Conservation (phyloP, 2,888 invertebrate genomes). For the Drosophila histrio region DNA sequence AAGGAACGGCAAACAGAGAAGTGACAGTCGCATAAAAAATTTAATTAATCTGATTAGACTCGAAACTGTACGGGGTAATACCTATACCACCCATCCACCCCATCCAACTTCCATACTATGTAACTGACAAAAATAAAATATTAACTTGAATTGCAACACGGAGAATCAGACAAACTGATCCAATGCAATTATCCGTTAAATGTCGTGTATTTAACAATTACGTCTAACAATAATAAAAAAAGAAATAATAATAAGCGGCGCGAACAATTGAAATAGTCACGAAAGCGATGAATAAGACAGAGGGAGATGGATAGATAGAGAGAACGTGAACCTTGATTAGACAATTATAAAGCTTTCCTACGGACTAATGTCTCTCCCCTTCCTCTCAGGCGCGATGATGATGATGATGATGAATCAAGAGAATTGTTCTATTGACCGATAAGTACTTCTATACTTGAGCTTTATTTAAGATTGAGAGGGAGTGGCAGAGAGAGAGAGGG, state of each 20-base stretch:
- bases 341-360: slow-evolving; percentile 19
- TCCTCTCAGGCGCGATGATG: not conserved
- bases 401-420: slow-evolving; percentile 3
- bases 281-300: slow-evolving; percentile 21
- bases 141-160: slow-evolving; percentile 8
- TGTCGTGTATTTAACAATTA: slow-evolving; percentile 42
- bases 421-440: slow-evolving; percentile 16
- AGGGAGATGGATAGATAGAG: not conserved
- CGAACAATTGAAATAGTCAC: slow-evolving; percentile 61
- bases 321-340: slow-evolving; percentile 10
- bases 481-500: not conserved
- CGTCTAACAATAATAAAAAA: slow-evolving; percentile 23
- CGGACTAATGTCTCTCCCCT: not conserved
- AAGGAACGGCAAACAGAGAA: slow-evolving; percentile 6
- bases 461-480: not conserved
- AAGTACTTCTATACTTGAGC: slow-evolving; percentile 2
- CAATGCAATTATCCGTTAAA: slow-evolving; percentile 10
- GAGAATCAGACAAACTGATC: not conserved
- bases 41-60: slow-evolving; percentile 24
- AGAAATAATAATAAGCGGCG: slow-evolving; percentile 4
- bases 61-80: not conserved
- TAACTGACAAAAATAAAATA: too few species aligned
- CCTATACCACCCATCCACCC: too few species aligned
- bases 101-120: too few species aligned
- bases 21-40: not conserved